These are phyloP conservation scores for Actinia equina DNA, from an alignment of 64 coral and sea anemone genomes.

Conservation along the genomic window DNA sequence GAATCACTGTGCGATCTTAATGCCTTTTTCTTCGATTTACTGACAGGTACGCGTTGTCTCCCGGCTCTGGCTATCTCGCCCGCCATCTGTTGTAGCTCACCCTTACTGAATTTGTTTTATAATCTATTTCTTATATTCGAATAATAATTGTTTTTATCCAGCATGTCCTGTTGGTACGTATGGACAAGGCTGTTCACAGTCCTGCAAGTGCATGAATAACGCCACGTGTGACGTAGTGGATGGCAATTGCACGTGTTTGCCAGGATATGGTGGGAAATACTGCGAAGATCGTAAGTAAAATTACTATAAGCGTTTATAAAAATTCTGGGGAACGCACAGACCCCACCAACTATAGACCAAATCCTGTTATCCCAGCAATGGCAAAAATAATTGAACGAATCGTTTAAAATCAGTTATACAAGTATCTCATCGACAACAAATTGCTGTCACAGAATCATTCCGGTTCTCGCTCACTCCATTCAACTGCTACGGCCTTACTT, in stretches of 20 bases:
- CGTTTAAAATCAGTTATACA: no score
- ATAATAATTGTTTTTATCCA: neutral
- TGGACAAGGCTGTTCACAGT: conserved; percentile 46
- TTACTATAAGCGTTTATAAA: neutral
- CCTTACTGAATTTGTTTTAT: neutral
- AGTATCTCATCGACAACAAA: no score
- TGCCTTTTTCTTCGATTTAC: no score
- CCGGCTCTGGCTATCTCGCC: no score
- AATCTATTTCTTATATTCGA: neutral
- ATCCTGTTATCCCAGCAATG: conserved; percentile 30
- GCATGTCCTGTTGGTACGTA: conserved; percentile 55
- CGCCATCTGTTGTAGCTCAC: no score
- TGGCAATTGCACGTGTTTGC: conserved; percentile 48
- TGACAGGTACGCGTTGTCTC: no score
- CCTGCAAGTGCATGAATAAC: conserved; percentile 46
- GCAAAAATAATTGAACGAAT: conserved; percentile 39
- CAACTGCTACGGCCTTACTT: no score
- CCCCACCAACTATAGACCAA: conserved; percentile 20
- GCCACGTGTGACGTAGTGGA: conserved; percentile 70
- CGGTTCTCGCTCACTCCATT: no score
- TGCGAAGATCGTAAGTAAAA: conserved; percentile 43
- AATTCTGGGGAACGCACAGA: conserved; percentile 31
- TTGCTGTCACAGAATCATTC: no score
- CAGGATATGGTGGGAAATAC: conserved; percentile 34
- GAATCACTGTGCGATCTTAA: no score